These are phyloP conservation scores for Takifugu bimaculatus DNA, from an alignment of 2,113 vertebrate genomes.

Conservation along the genomic window DNA sequence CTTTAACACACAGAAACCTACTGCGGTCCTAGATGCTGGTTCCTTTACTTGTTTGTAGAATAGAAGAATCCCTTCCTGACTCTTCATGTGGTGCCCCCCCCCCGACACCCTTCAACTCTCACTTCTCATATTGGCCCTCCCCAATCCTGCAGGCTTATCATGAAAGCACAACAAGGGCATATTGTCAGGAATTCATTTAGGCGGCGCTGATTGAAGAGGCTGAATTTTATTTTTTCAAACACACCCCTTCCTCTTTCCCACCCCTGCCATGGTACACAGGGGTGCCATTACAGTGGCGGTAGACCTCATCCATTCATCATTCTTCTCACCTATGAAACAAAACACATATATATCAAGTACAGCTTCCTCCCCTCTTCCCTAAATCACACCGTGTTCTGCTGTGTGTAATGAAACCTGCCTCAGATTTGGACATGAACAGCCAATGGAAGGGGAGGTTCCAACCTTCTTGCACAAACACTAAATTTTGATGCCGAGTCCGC, in stretches of 20 bases:
- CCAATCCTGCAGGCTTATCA: slow-evolving; percentile 65
- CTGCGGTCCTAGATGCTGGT: slow-evolving; percentile 67
- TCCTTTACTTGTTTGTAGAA: slow-evolving; percentile 46
- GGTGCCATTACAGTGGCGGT: slow-evolving; percentile 61
- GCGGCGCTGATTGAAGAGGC: slow-evolving; percentile 74
- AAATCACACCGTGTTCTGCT: slow-evolving; percentile 69
- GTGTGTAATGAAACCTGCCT: slow-evolving; percentile 55
- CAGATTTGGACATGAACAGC: slow-evolving; percentile 49
- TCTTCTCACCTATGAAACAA: slow-evolving; percentile 68
- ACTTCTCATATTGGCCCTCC: slow-evolving; percentile 29
- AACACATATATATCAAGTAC: slow-evolving; percentile 70
- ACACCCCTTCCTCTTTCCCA: slow-evolving; percentile 54
- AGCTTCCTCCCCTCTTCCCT: slow-evolving; percentile 59
- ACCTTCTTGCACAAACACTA: too few relatives aligned
- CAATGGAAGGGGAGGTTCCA: slow-evolving; percentile 6
- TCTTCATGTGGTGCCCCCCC: slow-evolving; percentile 59
- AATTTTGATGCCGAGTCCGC: neutral
- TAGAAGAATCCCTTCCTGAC: slow-evolving; percentile 56
- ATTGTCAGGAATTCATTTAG: slow-evolving; percentile 74
- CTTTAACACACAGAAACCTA: slow-evolving; percentile 30
- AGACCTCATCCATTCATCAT: slow-evolving; percentile 64
- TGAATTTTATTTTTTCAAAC: slow-evolving; percentile 66
- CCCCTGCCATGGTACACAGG: slow-evolving; percentile 55
- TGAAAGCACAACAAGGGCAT: slow-evolving; percentile 73
- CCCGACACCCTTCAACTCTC: slow-evolving; percentile 27